Conservation (phyloP, 64 coral and sea anemone species). For the Catalaphyllia jardinei region DNA sequence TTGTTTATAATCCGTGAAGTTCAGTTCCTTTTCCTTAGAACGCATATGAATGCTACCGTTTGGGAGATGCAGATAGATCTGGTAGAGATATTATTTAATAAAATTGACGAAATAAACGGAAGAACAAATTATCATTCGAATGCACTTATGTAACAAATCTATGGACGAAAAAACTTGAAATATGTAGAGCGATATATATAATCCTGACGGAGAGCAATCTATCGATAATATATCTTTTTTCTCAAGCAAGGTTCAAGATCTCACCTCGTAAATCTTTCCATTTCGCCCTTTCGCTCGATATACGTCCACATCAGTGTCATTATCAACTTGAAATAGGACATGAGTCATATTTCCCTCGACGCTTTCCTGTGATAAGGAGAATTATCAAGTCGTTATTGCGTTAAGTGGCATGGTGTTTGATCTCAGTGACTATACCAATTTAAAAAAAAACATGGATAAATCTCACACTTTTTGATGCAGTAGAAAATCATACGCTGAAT, state of each 20-base stretch:
- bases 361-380: slow-evolving; percentile 33
- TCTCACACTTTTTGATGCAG: not conserved
- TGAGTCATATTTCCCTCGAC: slow-evolving; percentile 41
- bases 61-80: slow-evolving; percentile 53
- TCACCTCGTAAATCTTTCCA: slow-evolving; percentile 63
- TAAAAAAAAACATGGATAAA: not conserved
- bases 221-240: not conserved
- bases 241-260: not conserved
- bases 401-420: not conserved
- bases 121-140: not conserved
- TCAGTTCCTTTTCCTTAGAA: slow-evolving; percentile 44
- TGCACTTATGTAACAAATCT: not conserved
- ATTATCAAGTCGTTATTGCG: not conserved
- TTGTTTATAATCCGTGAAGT: slow-evolving; percentile 38
- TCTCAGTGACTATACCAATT: not conserved
- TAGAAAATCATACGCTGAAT: not conserved
- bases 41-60: slow-evolving; percentile 49
- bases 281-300: slow-evolving; percentile 43
- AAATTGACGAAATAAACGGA: not conserved
- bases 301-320: slow-evolving; percentile 57
- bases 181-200: not conserved
- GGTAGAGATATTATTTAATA: not conserved
- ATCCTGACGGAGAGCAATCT: not conserved
- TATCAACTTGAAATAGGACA: slow-evolving; percentile 34
- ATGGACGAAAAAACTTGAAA: not conserved